These are phyloP conservation scores for Musca domestica DNA, from an alignment of 1,140 invertebrate species.

Conservation along the genomic window DNA sequence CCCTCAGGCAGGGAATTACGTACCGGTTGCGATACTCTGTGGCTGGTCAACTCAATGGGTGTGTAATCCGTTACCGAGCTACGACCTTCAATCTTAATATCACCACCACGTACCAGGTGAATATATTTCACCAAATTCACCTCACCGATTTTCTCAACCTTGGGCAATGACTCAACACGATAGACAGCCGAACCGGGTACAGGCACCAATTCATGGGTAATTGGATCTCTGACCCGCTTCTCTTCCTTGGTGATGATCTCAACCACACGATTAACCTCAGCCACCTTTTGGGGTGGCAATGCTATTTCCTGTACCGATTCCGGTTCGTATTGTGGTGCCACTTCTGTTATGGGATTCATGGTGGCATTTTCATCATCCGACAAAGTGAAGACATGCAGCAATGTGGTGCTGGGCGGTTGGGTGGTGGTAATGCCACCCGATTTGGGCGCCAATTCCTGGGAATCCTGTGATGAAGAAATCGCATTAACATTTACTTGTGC, in stretches of 20 bases:
- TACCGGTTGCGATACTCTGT: slow-evolving; percentile 31
- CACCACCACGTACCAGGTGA: slow-evolving; percentile 58
- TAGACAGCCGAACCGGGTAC: slow-evolving; percentile 48
- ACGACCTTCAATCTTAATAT: slow-evolving; percentile 47
- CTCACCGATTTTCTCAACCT: slow-evolving; percentile 64
- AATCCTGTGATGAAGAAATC: slow-evolving; percentile 45
- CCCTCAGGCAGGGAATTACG: slow-evolving; percentile 36
- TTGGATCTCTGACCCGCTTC: slow-evolving; percentile 59
- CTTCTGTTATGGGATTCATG: slow-evolving; percentile 11
- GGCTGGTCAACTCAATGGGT: slow-evolving; percentile 37
- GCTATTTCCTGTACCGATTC: slow-evolving; percentile 19
- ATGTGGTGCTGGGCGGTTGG: slow-evolving; percentile 55
- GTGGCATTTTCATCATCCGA: slow-evolving; percentile 39
- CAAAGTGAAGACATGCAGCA: slow-evolving; percentile 58
- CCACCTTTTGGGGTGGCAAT: slow-evolving; percentile 58
- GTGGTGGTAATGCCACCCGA: slow-evolving; percentile 32
- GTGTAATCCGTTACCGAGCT: slow-evolving; percentile 51
- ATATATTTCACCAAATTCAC: slow-evolving; percentile 65
- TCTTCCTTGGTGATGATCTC: slow-evolving; percentile 64
- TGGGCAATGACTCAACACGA: slow-evolving; percentile 59
- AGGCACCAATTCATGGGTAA: slow-evolving; percentile 58
- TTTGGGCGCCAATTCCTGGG: slow-evolving; percentile 30
- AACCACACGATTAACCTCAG: slow-evolving; percentile 65
- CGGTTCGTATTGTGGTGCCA: neutral
- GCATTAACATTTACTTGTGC: slow-evolving; percentile 45